phyloP scores from a whole-genome alignment of 1,140 invertebrate species.

The Cephus cinctus region DNA sequence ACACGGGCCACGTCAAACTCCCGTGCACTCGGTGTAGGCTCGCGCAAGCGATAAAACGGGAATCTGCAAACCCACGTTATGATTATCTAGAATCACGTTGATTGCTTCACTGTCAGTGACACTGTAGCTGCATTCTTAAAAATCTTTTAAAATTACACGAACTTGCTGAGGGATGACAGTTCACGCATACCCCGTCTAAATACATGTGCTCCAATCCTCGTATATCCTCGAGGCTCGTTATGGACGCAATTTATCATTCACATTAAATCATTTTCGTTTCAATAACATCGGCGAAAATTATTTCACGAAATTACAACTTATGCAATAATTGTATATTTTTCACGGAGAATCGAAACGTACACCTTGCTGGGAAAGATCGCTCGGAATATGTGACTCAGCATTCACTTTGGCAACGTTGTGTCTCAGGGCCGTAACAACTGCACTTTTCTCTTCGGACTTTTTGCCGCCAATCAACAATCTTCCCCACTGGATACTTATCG shows the following conservation, averaged over 20 bases:
- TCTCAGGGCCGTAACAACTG: slow-evolving; percentile 29
- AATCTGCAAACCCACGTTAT: too few relatives aligned
- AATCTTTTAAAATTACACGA: too few relatives aligned
- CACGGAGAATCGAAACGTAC: slow-evolving; percentile 24
- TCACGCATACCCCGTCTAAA: slow-evolving; percentile 9
- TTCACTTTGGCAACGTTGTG: slow-evolving; percentile 31
- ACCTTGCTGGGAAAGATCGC: slow-evolving; percentile 34
- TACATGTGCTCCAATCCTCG: too few relatives aligned
- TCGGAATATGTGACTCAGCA: slow-evolving; percentile 44
- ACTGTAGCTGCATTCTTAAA: too few relatives aligned
- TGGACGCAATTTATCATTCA: slow-evolving; percentile 7
- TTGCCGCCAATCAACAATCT: too few relatives aligned
- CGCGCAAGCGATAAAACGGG: too few relatives aligned
- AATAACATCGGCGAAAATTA: background rate
- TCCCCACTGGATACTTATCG: too few relatives aligned
- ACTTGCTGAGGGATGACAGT: slow-evolving; percentile 9
- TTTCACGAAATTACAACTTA: slow-evolving; percentile 1
- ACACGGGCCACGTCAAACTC: slow-evolving; percentile 26
- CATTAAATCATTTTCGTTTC: slow-evolving; percentile 15
- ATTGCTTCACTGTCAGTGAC: too few relatives aligned
- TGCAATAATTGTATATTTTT: slow-evolving; percentile 13
- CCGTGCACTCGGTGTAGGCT: background rate
- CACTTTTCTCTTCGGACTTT: slow-evolving; percentile 19
- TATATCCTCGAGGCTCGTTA: slow-evolving; percentile 17
- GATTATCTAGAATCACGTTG: too few relatives aligned